Conservation (phyloP, 2,888 invertebrate genomes). For the Thysanoteuthis rhombus region DNA sequence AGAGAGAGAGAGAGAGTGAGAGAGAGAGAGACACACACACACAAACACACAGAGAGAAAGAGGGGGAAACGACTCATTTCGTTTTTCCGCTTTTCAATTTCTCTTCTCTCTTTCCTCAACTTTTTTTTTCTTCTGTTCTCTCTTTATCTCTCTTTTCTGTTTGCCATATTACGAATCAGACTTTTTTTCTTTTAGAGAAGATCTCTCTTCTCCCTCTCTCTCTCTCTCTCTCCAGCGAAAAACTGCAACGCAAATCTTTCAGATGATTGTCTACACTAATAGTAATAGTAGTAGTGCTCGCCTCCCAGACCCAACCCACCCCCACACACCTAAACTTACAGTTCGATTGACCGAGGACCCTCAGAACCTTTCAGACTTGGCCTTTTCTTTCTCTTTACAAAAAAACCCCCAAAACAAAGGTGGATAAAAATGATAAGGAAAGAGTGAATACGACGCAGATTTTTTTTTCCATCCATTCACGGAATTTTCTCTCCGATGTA, state of each 20-base stretch:
- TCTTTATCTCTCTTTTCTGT: neutral
- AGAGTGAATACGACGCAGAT: no score
- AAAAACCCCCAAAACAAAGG: no score
- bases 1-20: neutral
- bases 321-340: no score
- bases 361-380: neutral
- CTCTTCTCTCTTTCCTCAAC: neutral
- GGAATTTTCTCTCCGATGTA: neutral
- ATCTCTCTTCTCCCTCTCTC: no score
- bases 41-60: no score
- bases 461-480: no score
- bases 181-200: no score
- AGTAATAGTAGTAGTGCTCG: no score
- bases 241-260: neutral
- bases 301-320: no score
- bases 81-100: neutral
- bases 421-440: neutral
- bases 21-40: no score
- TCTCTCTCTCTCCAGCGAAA: neutral
- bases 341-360: neutral
- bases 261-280: neutral
- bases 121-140: neutral
- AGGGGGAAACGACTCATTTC: neutral
- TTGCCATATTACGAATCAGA: neutral
- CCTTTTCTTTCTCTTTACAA: no score